Evolutionary conservation across 2,888 invertebrate species (phyloP), one percentile per base, ranked within the genome.

Genomic region (Hoplodrina ambigua): DNA sequence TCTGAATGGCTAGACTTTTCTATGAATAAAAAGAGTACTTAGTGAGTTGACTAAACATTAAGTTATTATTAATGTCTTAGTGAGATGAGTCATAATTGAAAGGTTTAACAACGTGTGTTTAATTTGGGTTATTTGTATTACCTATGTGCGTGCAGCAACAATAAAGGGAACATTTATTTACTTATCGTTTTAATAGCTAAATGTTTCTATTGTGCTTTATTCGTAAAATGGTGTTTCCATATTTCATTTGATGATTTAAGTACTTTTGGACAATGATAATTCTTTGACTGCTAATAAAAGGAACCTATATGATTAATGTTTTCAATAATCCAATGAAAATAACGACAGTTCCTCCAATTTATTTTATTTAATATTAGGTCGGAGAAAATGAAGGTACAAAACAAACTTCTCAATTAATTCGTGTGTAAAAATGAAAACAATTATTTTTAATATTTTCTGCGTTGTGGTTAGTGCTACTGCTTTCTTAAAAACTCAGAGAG

Each of bases 401-500:
- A 50, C 11, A 50, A 20, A 19, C 19, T 50, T 10, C 19, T 50
- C 4, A 4, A 11, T 49, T 8, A 30, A 25, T 30, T 7, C 25
- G n/a, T 15, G 44, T 13, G 19, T n/a, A 4, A 52, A 52, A 46
- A 71, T 66, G 57, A 15, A 19, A n/a, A 37, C 10, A 8, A n/a
- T 46, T 17, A 17, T 58, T 46, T 25, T 62, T 49, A 30, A 4
- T 15, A 13, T 67, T 4, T 55, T 56, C 4, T 46, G 19, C 4
- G 13, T 20, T 37, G 11, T 66, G 13, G 15, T 19, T 46, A 33
- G 19, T 53, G 59, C 55, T 10, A 65, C 52, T 55, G 61, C 67
- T n/a, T 72, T 52, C 37, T 49, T 78, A 25, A 57, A 65, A 44
- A 50, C 62, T 17, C 1, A 76, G 20, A 19, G 33, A 10, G 33